phyloP scores from a whole-genome alignment of 2,888 invertebrate species.

The Copidosoma aretas region DNA sequence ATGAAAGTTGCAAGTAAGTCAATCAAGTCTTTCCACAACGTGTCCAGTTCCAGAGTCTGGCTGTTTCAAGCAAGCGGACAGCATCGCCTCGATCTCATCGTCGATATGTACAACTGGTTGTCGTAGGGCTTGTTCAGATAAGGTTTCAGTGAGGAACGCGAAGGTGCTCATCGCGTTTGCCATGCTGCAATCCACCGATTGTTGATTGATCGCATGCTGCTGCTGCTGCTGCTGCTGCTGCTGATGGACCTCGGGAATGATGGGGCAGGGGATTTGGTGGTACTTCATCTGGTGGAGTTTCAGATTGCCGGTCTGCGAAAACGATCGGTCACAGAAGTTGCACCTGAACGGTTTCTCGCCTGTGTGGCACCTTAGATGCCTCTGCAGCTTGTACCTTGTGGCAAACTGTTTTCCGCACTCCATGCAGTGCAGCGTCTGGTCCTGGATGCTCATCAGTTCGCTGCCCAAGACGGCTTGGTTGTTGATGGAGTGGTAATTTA shows the following conservation, averaged over 20 bases:
- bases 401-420: slow-evolving; percentile 59
- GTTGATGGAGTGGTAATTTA: slow-evolving; percentile 54
- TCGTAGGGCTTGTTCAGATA: slow-evolving; percentile 54
- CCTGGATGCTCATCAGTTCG: slow-evolving; percentile 38
- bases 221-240: slow-evolving; percentile 44
- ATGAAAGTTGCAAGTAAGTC: too few relatives aligned
- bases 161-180: slow-evolving; percentile 47
- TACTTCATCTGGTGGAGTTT: slow-evolving; percentile 57
- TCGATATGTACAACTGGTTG: slow-evolving; percentile 55
- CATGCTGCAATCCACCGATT: slow-evolving; percentile 36
- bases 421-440: slow-evolving; percentile 48
- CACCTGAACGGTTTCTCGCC: slow-evolving; percentile 58
- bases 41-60: slow-evolving; percentile 57
- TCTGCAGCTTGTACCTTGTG: slow-evolving; percentile 56
- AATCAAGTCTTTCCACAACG: too few relatives aligned
- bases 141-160: slow-evolving; percentile 53
- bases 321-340: slow-evolving; percentile 54
- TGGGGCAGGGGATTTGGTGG: slow-evolving; percentile 47
- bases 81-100: slow-evolving; percentile 56
- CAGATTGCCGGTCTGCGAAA: slow-evolving; percentile 58
- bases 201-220: slow-evolving; percentile 37
- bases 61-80: slow-evolving; percentile 55
- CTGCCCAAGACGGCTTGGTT: slow-evolving; percentile 40
- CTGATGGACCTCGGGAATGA: slow-evolving; percentile 44
- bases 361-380: slow-evolving; percentile 56